Percentiles rank a stretch among this genome's conserved stretches.
These are phyloP conservation scores for Motacilla tschutschensis DNA, from an alignment of 2,113 vertebrate species.

Conservation along the genomic window DNA sequence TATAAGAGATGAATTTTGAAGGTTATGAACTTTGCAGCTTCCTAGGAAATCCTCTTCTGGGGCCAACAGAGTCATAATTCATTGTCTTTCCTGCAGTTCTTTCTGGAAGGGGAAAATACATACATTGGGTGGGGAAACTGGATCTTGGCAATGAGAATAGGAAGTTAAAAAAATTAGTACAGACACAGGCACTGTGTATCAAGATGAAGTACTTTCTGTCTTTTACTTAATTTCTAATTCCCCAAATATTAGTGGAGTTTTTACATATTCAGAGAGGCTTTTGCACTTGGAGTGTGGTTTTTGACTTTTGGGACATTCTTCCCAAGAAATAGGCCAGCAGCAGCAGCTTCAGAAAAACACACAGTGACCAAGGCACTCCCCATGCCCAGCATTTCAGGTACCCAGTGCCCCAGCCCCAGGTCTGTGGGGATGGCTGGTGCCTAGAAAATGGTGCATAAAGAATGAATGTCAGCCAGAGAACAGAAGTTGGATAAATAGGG, in stretches of 20 bases:
- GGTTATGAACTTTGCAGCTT: conserved; percentile 23
- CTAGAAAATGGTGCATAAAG: neutral
- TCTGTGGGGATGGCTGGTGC: neutral
- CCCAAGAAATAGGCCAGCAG: neutral
- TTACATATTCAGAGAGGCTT: neutral
- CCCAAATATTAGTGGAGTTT: neutral
- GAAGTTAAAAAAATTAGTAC: neutral
- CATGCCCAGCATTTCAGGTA: neutral
- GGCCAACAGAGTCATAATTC: neutral
- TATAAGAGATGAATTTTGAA: neutral
- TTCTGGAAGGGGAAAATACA: neutral
- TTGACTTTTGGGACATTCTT: neutral
- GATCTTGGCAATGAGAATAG: neutral
- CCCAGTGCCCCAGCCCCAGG: neutral
- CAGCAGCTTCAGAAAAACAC: neutral
- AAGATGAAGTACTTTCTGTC: neutral
- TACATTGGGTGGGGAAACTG: neutral
- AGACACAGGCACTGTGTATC: neutral
- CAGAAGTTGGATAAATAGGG: conserved; percentile 20
- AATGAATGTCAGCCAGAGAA: neutral
- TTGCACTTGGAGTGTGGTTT: neutral
- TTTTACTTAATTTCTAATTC: neutral
- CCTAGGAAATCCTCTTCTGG: neutral
- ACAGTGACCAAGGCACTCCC: neutral
- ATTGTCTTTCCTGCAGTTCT: neutral